Evolutionary conservation across 1,140 invertebrate species (phyloP).

Genomic region (Druon quercuslanigerum): DNA sequence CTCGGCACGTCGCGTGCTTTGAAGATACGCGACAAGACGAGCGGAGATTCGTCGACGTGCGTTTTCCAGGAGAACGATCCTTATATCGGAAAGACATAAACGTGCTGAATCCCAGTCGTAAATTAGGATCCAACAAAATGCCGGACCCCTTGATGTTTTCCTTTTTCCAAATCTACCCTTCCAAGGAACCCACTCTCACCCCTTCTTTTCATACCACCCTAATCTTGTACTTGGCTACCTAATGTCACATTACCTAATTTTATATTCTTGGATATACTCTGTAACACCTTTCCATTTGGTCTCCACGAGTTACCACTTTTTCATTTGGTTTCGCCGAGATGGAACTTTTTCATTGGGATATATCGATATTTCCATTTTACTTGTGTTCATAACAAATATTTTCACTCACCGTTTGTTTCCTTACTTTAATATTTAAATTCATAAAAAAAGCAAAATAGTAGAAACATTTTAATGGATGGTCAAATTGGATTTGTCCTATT

Average conservation of each 20-base stretch:
- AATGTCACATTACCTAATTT: neutral
- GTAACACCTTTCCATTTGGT: too few species aligned
- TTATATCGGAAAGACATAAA: conserved; percentile 76
- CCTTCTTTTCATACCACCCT: conserved; percentile 6
- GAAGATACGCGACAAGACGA: conserved; percentile 59
- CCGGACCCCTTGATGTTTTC: conserved; percentile 66
- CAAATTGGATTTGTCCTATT: conserved; percentile 18
- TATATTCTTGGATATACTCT: too few species aligned
- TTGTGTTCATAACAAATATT: too few species aligned
- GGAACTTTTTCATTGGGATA: too few species aligned
- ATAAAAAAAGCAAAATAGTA: neutral
- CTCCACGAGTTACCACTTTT: too few species aligned
- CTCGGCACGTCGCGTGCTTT: conserved; percentile 61
- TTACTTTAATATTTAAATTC: neutral
- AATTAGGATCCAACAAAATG: conserved; percentile 75
- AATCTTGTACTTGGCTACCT: neutral
- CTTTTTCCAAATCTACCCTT: conserved; percentile 50
- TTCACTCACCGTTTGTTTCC: too few species aligned
- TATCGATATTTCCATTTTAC: too few species aligned
- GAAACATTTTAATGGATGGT: conserved; percentile 11
- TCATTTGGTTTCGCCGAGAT: too few species aligned
- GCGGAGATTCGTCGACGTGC: conserved; percentile 64
- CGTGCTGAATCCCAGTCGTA: conserved; percentile 72
- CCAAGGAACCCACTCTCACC: conserved; percentile 17
- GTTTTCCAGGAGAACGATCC: conserved; percentile 69